These are phyloP conservation scores for Campylomormyrus numenius DNA, from an alignment of 2,113 vertebrate species.

Conservation along the genomic window DNA sequence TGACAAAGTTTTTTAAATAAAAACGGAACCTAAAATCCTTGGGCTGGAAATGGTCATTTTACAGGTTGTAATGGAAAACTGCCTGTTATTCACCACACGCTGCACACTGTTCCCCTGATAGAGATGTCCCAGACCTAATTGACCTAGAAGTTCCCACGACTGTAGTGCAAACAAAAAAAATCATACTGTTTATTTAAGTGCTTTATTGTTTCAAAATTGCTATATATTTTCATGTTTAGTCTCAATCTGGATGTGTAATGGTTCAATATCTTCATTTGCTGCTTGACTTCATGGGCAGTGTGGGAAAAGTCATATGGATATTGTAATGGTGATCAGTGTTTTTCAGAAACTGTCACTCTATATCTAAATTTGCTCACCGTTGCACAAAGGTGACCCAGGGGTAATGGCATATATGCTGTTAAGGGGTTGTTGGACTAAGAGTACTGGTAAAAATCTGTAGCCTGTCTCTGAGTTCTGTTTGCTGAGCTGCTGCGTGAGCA, in stretches of 20 bases:
- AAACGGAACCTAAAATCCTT: not conserved
- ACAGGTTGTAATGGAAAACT: slow-evolving; percentile 34
- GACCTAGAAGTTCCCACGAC: slow-evolving; percentile 13
- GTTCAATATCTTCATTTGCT: not conserved
- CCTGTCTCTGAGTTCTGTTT: not conserved
- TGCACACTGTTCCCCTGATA: slow-evolving; percentile 14
- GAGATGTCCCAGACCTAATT: slow-evolving; percentile 35
- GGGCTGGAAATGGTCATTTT: not conserved
- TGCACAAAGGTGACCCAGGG: not conserved
- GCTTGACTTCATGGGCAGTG: not conserved
- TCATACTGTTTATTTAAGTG: not conserved
- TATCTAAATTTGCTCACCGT: not conserved
- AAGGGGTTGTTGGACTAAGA: not conserved
- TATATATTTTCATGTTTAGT: not conserved
- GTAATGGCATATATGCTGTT: not conserved
- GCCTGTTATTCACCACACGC: slow-evolving; percentile 33
- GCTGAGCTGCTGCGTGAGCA: not conserved
- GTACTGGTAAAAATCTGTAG: not conserved
- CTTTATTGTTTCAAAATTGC: not conserved
- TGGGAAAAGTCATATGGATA: not conserved
- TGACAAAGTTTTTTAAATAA: not conserved
- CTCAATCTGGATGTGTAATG: not conserved
- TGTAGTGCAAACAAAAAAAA: not conserved
- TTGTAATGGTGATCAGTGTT: not conserved
- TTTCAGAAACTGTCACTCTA: not conserved